phyloP scores from a whole-genome alignment of 2,797 vertebrate species.

The Eospalax fontanierii region DNA sequence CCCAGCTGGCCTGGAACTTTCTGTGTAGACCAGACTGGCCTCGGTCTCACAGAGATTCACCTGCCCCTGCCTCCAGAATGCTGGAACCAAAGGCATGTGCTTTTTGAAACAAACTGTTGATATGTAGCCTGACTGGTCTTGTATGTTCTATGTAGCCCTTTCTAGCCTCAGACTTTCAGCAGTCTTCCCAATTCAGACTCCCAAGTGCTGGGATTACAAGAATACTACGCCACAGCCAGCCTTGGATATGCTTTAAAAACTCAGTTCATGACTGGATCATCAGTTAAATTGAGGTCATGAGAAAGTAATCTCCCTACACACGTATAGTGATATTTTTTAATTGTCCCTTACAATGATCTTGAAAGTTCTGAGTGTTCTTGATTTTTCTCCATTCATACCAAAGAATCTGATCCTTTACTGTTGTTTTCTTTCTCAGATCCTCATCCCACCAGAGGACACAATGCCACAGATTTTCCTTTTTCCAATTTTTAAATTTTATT shows the following conservation, averaged over 20 bases:
- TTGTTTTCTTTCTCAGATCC: slow-evolving; percentile 43
- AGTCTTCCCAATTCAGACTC: neutral
- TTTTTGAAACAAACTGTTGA: neutral
- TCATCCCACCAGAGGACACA: neutral
- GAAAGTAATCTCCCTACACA: neutral
- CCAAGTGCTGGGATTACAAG: neutral
- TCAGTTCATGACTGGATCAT: neutral
- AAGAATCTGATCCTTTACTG: neutral
- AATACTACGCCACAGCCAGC: neutral
- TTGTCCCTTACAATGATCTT: neutral
- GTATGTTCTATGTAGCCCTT: neutral
- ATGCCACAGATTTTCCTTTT: neutral
- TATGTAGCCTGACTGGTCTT: too few relatives aligned
- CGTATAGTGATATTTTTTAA: neutral
- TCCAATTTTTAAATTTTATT: neutral
- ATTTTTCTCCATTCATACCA: slow-evolving; percentile 53
- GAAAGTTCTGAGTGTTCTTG: neutral
- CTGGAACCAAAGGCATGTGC: too few relatives aligned
- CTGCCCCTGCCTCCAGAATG: too few relatives aligned
- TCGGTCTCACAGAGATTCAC: too few relatives aligned
- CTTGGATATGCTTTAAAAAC: neutral
- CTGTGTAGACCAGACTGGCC: too few relatives aligned
- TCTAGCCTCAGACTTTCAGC: neutral
- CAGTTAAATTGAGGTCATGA: neutral
- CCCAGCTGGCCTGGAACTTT: too few relatives aligned